Base-by-base conservation (phyloP, 2,797 vertebrate species). In the Malurus splendens region DNA sequence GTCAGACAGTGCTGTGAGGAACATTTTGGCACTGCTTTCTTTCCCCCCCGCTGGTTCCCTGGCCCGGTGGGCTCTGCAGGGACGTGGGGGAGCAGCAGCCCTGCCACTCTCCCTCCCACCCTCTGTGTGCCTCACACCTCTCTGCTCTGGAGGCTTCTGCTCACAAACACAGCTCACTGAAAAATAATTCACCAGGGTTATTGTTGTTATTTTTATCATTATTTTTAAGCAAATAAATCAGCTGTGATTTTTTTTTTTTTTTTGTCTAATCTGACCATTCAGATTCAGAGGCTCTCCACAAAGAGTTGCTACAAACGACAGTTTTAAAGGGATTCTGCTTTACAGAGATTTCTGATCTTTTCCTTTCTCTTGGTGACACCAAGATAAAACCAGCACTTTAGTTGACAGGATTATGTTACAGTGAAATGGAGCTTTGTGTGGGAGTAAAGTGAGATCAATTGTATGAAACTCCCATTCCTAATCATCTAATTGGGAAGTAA, bases 401-500 rank as follows among this genome's bases (percentile, higher is more conserved):
- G 18, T 4, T 62, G 60, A 62, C 15, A n/a, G 74, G 67, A 87
- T 90, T 87, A 61, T 66, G 64, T 73, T 76, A 50, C 52, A 80
- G 39, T 30, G 56, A 89, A 91, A 89, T 61, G 41, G 27, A 89
- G 62, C n/a, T 89, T 45, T 48, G 20, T 9, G n/a, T 76, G 39
- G 70, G 62, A 86, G 82, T 33, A 47, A 82, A 75, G 38, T 60
- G 70, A 94, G 76, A 86, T 48, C 56, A 45, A 50, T 59, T 89
- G 42, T 74, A 27, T 20, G 32, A 77, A 79, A 87, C 32, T 87
- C 48, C 25, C 59, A 70, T 87, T 71, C 51, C 55, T 85, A 92
- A 90, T 90, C 60, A 74, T 51, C 51, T 76, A 87, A 90, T 76
- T 86, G 79, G 48, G 79, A 62, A 91, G 42, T 41, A 75, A 91